phyloP scores from a whole-genome alignment of 2,797 vertebrate species.

The Darevskia nairensis region DNA sequence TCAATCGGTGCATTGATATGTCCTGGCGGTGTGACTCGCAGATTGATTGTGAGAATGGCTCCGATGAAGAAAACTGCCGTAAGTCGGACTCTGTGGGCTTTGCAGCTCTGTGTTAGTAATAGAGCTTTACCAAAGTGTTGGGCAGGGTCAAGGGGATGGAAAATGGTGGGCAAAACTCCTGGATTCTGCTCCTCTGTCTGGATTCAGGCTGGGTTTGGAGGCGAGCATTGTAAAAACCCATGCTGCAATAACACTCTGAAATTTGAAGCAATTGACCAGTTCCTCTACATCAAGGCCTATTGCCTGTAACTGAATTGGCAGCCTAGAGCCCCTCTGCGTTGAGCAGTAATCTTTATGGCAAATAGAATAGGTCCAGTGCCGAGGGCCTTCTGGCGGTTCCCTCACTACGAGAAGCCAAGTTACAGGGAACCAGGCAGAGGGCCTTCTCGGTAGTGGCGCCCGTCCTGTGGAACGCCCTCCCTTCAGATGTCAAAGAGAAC shows the following conservation, averaged over 20 bases:
- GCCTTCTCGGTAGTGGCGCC: not conserved
- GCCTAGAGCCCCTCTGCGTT: too few relatives aligned
- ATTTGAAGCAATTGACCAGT: not conserved
- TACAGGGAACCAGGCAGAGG: too few relatives aligned
- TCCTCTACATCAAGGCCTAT: not conserved
- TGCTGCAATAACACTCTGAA: not conserved
- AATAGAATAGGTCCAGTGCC: not conserved
- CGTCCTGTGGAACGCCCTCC: too few relatives aligned
- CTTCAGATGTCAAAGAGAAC: not conserved
- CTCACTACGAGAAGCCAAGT: too few relatives aligned
- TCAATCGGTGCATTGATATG: constrained; percentile 81
- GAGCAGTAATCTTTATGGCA: too few relatives aligned
- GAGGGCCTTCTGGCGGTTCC: not conserved
- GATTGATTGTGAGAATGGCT: constrained; percentile 83
- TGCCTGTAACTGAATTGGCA: not conserved
- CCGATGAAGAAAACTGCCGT: constrained; percentile 87
- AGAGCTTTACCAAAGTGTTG: not conserved
- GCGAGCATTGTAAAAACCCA: not conserved
- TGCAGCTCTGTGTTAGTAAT: too few relatives aligned
- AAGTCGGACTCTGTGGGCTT: constrained; percentile 65
- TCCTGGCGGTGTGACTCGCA: constrained; percentile 86
- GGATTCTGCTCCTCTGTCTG: too few relatives aligned
- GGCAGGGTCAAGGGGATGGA: not conserved
- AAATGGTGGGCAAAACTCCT: not conserved
- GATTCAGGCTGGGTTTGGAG: not conserved